Evolutionary conservation across 2,113 vertebrate genomes (phyloP).

Genomic region (Andinoacara biseriatus): DNA sequence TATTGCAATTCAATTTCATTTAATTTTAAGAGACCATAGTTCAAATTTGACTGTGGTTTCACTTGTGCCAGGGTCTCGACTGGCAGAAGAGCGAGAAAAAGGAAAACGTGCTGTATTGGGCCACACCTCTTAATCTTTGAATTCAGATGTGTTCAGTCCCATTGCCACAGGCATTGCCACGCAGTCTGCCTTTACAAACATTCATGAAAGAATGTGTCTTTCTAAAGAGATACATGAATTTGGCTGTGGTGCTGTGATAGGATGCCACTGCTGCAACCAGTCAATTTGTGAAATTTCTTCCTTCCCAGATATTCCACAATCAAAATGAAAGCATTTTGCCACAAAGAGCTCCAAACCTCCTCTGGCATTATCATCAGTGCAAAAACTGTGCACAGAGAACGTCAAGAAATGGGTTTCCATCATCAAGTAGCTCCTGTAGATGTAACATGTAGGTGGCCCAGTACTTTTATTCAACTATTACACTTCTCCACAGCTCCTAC

Average conservation of each 20-base stretch:
- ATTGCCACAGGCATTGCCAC: too few relatives aligned
- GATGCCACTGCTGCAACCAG: not conserved
- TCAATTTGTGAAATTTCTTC: fast-evolving
- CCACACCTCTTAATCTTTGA: too few relatives aligned
- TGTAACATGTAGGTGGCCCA: too few relatives aligned
- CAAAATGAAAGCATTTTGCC: not conserved
- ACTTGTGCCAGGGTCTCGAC: not conserved
- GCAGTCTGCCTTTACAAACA: too few relatives aligned
- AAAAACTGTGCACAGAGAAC: not conserved
- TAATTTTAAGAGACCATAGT: not conserved
- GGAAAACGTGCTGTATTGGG: too few relatives aligned
- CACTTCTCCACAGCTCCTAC: too few relatives aligned
- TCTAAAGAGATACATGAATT: not conserved
- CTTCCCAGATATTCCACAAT: not conserved
- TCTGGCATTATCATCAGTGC: not conserved
- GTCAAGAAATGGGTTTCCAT: not conserved
- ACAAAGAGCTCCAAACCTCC: too few relatives aligned
- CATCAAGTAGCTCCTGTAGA: too few relatives aligned
- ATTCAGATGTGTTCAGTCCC: too few relatives aligned
- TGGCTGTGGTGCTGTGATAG: not conserved
- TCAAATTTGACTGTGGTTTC: not conserved
- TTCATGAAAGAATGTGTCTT: too few relatives aligned
- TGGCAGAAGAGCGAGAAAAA: not conserved
- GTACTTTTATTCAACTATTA: too few relatives aligned
- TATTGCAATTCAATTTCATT: not conserved